phyloP scores from a whole-genome alignment of 2,797 vertebrate species.

The Meriones psammophilus region DNA sequence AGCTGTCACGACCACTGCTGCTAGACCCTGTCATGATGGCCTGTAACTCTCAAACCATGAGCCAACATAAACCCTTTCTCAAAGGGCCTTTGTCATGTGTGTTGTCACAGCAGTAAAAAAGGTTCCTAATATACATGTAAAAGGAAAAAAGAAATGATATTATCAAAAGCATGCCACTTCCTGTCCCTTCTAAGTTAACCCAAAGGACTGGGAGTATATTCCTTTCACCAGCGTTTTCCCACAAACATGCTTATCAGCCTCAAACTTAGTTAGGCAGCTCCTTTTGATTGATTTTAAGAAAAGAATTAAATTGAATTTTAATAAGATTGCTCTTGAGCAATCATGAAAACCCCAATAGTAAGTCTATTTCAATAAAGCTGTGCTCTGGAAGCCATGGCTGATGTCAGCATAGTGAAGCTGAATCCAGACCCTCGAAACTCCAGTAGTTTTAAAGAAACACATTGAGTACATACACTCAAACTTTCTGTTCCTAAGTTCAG shows the following conservation, averaged over 20 bases:
- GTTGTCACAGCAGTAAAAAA: not conserved
- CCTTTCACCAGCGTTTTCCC: constrained; percentile 31
- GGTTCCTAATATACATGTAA: not conserved
- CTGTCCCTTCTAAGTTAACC: not conserved
- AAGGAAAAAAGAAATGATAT: not conserved
- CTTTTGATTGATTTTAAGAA: constrained; percentile 14
- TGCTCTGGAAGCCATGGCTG: not conserved
- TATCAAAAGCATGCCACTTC: not conserved
- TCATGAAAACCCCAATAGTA: not conserved
- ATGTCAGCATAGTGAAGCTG: not conserved
- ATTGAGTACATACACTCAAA: constrained; percentile 32
- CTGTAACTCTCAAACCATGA: not conserved
- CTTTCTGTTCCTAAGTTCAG: constrained; percentile 30
- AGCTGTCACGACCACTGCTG: not conserved
- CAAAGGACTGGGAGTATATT: constrained; percentile 15
- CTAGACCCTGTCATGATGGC: not conserved
- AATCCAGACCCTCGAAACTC: constrained; percentile 5
- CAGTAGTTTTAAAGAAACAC: constrained; percentile 14
- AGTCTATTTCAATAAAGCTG: constrained; percentile 22
- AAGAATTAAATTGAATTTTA: not conserved
- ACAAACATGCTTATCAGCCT: not conserved
- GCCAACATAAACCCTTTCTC: not conserved
- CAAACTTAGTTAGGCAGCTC: constrained; percentile 28
- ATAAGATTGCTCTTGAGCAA: constrained; percentile 39
- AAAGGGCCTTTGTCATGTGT: not conserved